A percentile compares a stretch with the other conserved stretches of the same genome.
These are phyloP conservation scores for Ivindomyrus marchei DNA, from an alignment of 2,113 vertebrate species.

Conservation along the genomic window DNA sequence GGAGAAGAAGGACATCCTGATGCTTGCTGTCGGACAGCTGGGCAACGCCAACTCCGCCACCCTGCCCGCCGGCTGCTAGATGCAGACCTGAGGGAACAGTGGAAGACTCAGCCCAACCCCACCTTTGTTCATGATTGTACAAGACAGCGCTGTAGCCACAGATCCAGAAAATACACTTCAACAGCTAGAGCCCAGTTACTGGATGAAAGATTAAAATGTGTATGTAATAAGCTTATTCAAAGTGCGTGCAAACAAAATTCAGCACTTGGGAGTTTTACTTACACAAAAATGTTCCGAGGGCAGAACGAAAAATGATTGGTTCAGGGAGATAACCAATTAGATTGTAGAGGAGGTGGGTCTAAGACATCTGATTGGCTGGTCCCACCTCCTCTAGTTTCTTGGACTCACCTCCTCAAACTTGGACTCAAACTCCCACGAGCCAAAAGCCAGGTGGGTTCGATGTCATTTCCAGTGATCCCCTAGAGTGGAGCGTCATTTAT, in stretches of 20 bases:
- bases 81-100: slow-evolving; percentile 7
- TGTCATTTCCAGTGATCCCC: neutral
- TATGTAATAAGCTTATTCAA: neutral
- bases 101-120: neutral
- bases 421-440: no score
- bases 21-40: slow-evolving; percentile 85
- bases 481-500: neutral
- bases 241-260: neutral
- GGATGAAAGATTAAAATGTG: neutral
- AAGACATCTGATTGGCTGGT: neutral
- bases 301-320: neutral
- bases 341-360: neutral
- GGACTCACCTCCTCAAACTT: no score
- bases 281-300: neutral
- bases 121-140: slow-evolving; percentile 18
- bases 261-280: neutral
- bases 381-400: neutral
- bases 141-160: slow-evolving; percentile 12
- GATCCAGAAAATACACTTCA: neutral
- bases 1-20: slow-evolving; percentile 95
- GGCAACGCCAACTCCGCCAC: slow-evolving; percentile 62
- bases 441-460: neutral
- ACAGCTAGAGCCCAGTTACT: neutral
- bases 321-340: neutral
- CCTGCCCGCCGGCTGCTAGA: slow-evolving; percentile 67